Base-by-base conservation (phyloP, 2,888 invertebrate genomes). In the Stenotaenia linearis region DNA sequence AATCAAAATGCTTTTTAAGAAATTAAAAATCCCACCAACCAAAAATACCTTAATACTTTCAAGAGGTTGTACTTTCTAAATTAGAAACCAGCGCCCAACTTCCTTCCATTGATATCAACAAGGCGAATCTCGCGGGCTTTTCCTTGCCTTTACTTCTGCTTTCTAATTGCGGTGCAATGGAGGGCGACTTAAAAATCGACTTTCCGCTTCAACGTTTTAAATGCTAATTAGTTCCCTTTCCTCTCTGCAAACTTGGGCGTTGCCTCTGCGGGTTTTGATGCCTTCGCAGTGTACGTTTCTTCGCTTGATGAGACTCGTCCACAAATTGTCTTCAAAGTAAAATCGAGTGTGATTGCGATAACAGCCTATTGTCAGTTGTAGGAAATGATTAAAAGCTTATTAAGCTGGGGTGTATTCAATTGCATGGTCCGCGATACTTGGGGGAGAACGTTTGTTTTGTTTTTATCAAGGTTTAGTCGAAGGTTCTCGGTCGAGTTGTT, bases 91-190 rank as follows among this genome's bases (percentile, higher is more conserved):
- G 23, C 56, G 9, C 18, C 56, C 56, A 56, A 56, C 56, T 56
- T 56, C 21, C 9, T 7, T 4, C 21, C 56, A 9, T 6, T 56
- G 56, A 56, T 56, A 56, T 56, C 56, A 56, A 56, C 56, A 56
- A 56, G 56, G 56, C 56, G 56, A 56, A 56, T 56, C 56, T 56
- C 56, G 56, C 56, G 56, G 56, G 56, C 56, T 56, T 56, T 56
- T 56, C 56, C 56, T 56, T 56, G 9, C 56, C 56, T 9, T 23
- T 56, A 21, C 56, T 56, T 56, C 21, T 56, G 56, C 56, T 5
- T 21, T 56, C 56, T 56, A 56, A 56, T 56, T 56, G 56, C 56
- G 56, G 56, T 56, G 56, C 56, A 56, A 56, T 56, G 56, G 56
- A 56, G 56, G 56, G 21, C 21, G 56, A 56, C 56, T 56, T 56